These are phyloP conservation scores for Tonatia bakeri DNA, from an alignment of 2,113 vertebrate genomes.

Conservation along the genomic window DNA sequence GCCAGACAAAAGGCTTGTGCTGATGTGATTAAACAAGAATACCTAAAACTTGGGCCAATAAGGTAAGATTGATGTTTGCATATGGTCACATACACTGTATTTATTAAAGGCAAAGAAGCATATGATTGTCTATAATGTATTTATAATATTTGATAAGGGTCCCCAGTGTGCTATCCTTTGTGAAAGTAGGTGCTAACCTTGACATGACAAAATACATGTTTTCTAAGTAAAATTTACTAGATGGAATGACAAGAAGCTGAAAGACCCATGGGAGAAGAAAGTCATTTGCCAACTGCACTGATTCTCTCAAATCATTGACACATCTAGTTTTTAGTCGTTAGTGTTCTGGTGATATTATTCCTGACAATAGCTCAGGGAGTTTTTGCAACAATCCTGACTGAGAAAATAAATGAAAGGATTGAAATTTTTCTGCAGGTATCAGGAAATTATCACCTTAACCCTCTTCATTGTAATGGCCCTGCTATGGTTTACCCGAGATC, in stretches of 20 bases:
- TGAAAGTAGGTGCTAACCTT: neutral
- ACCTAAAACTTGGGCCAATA: constrained; percentile 85
- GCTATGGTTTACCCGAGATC: constrained; percentile 91
- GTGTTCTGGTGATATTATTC: neutral
- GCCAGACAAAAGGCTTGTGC: constrained; percentile 82
- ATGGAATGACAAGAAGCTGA: neutral
- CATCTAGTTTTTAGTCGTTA: neutral
- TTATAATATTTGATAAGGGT: neutral
- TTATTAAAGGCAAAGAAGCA: neutral
- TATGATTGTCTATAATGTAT: neutral
- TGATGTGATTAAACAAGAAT: constrained; percentile 84
- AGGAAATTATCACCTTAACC: constrained; percentile 87
- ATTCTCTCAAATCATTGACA: neutral
- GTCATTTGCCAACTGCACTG: neutral
- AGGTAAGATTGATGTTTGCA: constrained; percentile 75
- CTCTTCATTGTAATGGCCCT: constrained; percentile 89
- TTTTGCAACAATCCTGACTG: neutral
- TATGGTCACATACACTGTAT: neutral
- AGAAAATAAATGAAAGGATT: constrained; percentile 45
- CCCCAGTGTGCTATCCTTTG: neutral
- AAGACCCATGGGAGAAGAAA: neutral
- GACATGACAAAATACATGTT: neutral
- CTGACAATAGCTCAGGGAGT: neutral
- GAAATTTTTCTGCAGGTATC: constrained; percentile 81
- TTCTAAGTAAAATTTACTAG: neutral